Conservation (phyloP, 2,888 invertebrate species). For the Dysmachus trigonus region DNA sequence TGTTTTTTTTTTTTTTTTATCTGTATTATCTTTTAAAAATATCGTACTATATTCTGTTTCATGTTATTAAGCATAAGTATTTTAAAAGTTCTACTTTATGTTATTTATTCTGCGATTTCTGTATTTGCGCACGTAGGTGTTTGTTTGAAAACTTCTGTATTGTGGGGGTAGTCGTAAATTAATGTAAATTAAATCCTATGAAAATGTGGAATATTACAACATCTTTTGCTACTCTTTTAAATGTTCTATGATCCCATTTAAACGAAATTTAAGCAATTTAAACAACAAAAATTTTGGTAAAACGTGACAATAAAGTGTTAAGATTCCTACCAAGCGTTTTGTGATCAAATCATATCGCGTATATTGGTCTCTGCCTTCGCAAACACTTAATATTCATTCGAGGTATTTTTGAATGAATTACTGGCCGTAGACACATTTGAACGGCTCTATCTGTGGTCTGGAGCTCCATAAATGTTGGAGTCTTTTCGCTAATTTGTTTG, state of each 20-base stretch:
- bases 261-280: background rate
- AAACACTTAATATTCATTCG: conserved; percentile 11
- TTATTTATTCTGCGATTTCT: no score
- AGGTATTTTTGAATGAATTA: conserved; percentile 13
- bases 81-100: no score
- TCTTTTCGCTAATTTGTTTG: conserved; percentile 24
- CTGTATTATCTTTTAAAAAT: no score
- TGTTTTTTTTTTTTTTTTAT: no score
- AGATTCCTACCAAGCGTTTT: background rate
- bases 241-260: background rate
- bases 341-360: background rate
- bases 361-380: background rate
- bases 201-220: background rate
- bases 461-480: conserved; percentile 19
- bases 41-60: no score
- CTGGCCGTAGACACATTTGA: conserved; percentile 23
- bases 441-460: background rate
- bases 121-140: no score
- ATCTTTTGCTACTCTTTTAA: background rate
- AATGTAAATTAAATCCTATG: background rate
- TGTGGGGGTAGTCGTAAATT: background rate
- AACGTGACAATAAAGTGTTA: background rate
- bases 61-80: no score
- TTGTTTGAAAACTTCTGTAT: no score
- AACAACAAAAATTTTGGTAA: background rate